A percentile compares a stretch with the other conserved stretches of the same genome.
phyloP scores from a whole-genome alignment of 2,888 invertebrate species.

The Drosophila niveifrons region DNA sequence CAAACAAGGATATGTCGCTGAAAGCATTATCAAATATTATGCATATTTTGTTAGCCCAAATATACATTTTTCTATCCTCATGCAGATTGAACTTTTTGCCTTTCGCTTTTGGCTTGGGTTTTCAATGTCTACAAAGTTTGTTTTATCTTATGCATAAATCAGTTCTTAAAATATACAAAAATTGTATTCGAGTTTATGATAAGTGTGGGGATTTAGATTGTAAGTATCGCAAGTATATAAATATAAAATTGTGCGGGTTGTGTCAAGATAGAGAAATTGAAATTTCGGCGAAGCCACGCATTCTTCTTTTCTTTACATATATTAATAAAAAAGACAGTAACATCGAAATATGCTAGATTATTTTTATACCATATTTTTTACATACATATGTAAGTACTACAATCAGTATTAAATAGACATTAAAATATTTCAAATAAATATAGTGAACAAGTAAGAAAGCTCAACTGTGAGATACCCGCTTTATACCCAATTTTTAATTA shows the following conservation, averaged over 20 bases:
- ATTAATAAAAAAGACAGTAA: background rate
- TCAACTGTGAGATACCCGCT: too few relatives aligned
- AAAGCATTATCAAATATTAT: constrained; percentile 82
- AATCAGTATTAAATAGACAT: too few relatives aligned
- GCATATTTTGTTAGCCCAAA: constrained; percentile 75
- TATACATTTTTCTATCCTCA: constrained; percentile 45
- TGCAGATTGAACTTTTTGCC: constrained; percentile 54
- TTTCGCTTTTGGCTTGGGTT: constrained; percentile 31
- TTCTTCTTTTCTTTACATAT: background rate
- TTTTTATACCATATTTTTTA: too few relatives aligned
- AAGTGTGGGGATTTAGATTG: constrained; percentile 20
- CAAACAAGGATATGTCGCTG: constrained; percentile 66
- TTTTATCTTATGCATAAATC: constrained; percentile 78
- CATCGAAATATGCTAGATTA: too few relatives aligned
- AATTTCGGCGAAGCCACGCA: background rate
- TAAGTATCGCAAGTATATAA: constrained; percentile 4
- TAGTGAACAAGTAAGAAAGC: too few relatives aligned
- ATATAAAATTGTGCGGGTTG: constrained; percentile 1
- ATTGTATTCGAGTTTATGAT: constrained; percentile 13
- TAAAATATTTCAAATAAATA: too few relatives aligned
- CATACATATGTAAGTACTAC: too few relatives aligned
- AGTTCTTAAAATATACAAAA: constrained; percentile 71
- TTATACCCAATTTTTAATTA: too few relatives aligned
- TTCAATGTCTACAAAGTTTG: constrained; percentile 78
- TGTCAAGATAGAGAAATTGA: constrained; percentile 18